Evolutionary conservation across 2,888 invertebrate species (phyloP), one percentile per base, ranked within the genome.

Genomic region (Pseudococcus longispinus): DNA sequence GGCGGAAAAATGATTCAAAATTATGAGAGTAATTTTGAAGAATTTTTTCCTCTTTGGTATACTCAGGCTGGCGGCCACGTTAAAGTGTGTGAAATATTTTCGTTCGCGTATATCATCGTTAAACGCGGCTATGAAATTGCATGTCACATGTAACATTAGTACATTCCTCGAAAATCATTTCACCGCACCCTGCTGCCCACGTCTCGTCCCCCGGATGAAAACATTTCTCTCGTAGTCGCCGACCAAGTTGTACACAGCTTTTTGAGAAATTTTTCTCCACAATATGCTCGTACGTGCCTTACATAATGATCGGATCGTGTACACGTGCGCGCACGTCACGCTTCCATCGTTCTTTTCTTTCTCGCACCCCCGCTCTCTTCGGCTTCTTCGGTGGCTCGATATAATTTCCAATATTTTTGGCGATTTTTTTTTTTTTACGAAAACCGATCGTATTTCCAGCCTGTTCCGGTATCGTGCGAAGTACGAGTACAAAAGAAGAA

Each of bases 221-320:
- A 70, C 70, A 32, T 70, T 70, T 65, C 60, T 23, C 29, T 18
- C n/a, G n/a, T n/a, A n/a, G n/a, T n/a, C n/a, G n/a, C n/a, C n/a
- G n/a, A n/a, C n/a, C 26, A 70, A 70, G 29, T 70, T 70, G 77
- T 80, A 29, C 77, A 80, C 77, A 80, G 77, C 77, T 80, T 80
- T 80, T 80, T 80, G 15, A 80, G 77, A 80, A 80, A 80, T 80
- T 80, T 80, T 80, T 80, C 77, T 80, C 77, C 77, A 80, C 77
- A 80, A 80, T 80, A 80, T 70, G 70, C 70, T 80, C 32, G 74
- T 74, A 80, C 77, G 77, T 80, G 77, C 32, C 42, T 2, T 20
- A 80, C 77, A 42, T 80, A 80, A 37, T 37, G 42, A 80, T 80
- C 20, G 15, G 42, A 18, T 80, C 18, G 42, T 13, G 77, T 42